Percentiles rank a stretch among this genome's conserved stretches.
These are phyloP conservation scores for Sebastolobus altivelis DNA, from an alignment of 2,797 vertebrate species.

Conservation along the genomic window DNA sequence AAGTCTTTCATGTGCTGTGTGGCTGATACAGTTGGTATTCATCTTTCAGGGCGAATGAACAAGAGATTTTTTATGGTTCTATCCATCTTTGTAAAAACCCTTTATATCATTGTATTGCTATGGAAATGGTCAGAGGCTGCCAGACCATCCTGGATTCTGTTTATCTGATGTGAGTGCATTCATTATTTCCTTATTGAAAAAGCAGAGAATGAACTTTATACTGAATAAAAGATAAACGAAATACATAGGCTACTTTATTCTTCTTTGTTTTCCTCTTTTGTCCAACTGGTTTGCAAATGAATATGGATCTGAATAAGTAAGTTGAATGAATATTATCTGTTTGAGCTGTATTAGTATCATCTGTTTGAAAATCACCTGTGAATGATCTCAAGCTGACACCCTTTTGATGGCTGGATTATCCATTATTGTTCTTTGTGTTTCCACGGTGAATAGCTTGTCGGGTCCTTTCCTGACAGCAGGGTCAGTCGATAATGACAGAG, in stretches of 20 bases:
- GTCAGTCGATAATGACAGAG: slow-evolving; percentile 69
- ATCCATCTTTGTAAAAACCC: slow-evolving; percentile 35
- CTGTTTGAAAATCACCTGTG: slow-evolving; percentile 8
- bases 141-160: slow-evolving; percentile 21
- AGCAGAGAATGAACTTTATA: slow-evolving; percentile 1
- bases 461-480: slow-evolving; percentile 44
- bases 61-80: slow-evolving; percentile 35
- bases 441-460: slow-evolving; percentile 45
- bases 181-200: slow-evolving; percentile 30
- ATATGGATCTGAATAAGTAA: slow-evolving; percentile 11
- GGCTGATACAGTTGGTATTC: slow-evolving; percentile 60
- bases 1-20: slow-evolving; percentile 63
- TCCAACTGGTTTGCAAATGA: not conserved
- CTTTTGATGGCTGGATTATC: slow-evolving; percentile 42
- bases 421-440: slow-evolving; percentile 39
- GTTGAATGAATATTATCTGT: slow-evolving; percentile 10
- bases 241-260: not conserved
- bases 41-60: slow-evolving; percentile 51
- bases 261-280: slow-evolving; percentile 10
- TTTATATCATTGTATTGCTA: slow-evolving; percentile 29
- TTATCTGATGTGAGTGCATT: slow-evolving; percentile 25
- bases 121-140: slow-evolving; percentile 40
- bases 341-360: slow-evolving; percentile 1
- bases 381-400: slow-evolving; percentile 19
- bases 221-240: slow-evolving; percentile 5